Evolutionary conservation across 2,888 invertebrate genomes (phyloP).

Genomic region (Heliconius ethilla): DNA sequence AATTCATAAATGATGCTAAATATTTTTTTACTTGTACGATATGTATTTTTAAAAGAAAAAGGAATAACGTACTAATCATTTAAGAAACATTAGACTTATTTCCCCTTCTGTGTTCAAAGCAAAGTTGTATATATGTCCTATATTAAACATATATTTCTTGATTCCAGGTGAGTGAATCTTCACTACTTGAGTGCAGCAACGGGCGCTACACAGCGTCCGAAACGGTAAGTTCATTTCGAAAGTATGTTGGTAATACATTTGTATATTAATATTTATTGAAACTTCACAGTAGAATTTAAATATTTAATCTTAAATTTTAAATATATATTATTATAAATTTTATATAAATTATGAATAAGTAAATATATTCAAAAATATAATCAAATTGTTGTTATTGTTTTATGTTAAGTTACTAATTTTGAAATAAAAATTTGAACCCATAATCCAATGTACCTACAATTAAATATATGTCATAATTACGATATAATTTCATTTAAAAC

Average conservation of each 20-base stretch:
- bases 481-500: background rate
- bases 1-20: background rate
- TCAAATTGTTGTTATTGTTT: too few species aligned
- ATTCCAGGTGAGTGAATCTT: conserved; percentile 81
- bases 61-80: background rate
- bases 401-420: too few species aligned
- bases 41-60: background rate
- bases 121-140: background rate
- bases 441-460: background rate
- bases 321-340: too few species aligned
- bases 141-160: conserved; percentile 49
- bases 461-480: background rate
- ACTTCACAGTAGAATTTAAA: background rate
- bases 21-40: background rate
- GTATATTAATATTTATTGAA: background rate
- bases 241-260: conserved; percentile 39
- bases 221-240: conserved; percentile 68
- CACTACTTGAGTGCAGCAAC: conserved; percentile 82
- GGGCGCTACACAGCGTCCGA: conserved; percentile 81
- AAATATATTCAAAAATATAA: too few species aligned
- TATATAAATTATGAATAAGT: too few species aligned
- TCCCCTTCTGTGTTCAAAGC: background rate
- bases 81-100: background rate
- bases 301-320: background rate
- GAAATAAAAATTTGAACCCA: background rate